Evolutionary conservation across 2,113 vertebrate genomes (phyloP).

Genomic region (Junco hyemalis): DNA sequence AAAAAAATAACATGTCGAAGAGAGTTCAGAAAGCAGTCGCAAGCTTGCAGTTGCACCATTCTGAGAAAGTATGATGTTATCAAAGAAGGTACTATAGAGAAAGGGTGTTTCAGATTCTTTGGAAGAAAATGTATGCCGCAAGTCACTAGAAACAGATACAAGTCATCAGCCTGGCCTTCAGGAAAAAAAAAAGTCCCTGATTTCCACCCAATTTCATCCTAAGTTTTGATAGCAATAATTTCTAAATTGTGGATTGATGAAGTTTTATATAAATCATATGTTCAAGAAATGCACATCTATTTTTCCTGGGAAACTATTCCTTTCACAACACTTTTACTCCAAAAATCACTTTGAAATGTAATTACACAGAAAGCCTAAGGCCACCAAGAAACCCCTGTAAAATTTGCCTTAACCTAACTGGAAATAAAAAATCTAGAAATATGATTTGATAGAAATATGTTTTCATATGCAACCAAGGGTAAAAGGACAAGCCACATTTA

Average conservation of each 20-base stretch:
- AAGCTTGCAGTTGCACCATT: not conserved
- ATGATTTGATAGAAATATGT: not conserved
- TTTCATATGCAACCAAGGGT: not conserved
- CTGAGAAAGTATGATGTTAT: not conserved
- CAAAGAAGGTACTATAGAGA: not conserved
- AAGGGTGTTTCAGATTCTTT: not conserved
- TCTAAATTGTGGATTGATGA: not conserved
- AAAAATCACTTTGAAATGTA: not conserved
- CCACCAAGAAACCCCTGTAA: not conserved
- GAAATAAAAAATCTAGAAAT: not conserved
- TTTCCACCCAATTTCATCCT: not conserved
- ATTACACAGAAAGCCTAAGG: not conserved
- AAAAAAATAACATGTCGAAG: not conserved
- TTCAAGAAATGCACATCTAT: not conserved
- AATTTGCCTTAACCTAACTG: not conserved
- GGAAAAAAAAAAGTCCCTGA: not conserved
- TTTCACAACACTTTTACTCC: not conserved
- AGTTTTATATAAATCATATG: not conserved
- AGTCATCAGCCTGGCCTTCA: not conserved
- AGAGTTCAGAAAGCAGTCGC: not conserved
- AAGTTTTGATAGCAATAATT: not conserved
- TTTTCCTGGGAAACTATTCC: not conserved
- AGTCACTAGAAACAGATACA: not conserved
- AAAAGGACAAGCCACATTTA: not conserved
- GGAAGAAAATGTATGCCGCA: not conserved